Evolutionary conservation across 2,888 invertebrate genomes (phyloP).

Genomic region (Herminia tarsipennalis): DNA sequence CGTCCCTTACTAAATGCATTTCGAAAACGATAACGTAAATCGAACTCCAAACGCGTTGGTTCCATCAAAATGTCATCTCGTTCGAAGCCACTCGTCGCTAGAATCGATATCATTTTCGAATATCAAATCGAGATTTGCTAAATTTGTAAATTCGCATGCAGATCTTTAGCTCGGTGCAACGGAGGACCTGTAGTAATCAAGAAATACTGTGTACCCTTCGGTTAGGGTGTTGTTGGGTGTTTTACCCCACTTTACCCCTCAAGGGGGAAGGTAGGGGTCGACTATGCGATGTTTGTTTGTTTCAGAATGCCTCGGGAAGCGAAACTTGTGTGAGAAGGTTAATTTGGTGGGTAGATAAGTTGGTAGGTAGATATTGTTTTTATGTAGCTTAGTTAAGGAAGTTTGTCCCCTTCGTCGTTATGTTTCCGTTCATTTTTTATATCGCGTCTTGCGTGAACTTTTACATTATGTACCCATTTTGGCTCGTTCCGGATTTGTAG

Average conservation of each 20-base stretch:
- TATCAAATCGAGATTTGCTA: slow-evolving; percentile 67
- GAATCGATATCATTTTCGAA: slow-evolving; percentile 64
- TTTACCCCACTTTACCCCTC: slow-evolving; percentile 40
- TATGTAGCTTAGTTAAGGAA: slow-evolving; percentile 37
- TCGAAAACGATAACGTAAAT: slow-evolving; percentile 56
- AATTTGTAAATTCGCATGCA: slow-evolving; percentile 79
- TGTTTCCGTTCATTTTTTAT: slow-evolving; percentile 36
- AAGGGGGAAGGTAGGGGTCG: slow-evolving; percentile 39
- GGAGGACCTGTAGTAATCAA: slow-evolving; percentile 57
- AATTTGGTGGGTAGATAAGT: slow-evolving; percentile 59
- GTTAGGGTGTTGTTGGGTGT: slow-evolving; percentile 38
- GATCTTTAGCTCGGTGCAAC: slow-evolving; percentile 64
- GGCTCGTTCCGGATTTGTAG: slow-evolving; percentile 7
- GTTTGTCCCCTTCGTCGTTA: slow-evolving; percentile 29
- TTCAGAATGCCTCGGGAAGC: slow-evolving; percentile 51
- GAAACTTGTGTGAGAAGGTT: slow-evolving; percentile 54
- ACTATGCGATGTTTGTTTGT: slow-evolving; percentile 53
- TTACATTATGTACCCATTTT: slow-evolving; percentile 23
- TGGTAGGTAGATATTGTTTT: slow-evolving; percentile 50
- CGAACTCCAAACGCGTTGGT: slow-evolving; percentile 52
- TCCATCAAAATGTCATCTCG: slow-evolving; percentile 67
- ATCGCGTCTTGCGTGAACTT: slow-evolving; percentile 21
- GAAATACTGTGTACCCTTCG: slow-evolving; percentile 53
- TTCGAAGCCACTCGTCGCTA: slow-evolving; percentile 52
- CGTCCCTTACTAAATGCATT: slow-evolving; percentile 60